Base-by-base conservation (phyloP, 2,797 vertebrate genomes). In the Staurois parvus region DNA sequence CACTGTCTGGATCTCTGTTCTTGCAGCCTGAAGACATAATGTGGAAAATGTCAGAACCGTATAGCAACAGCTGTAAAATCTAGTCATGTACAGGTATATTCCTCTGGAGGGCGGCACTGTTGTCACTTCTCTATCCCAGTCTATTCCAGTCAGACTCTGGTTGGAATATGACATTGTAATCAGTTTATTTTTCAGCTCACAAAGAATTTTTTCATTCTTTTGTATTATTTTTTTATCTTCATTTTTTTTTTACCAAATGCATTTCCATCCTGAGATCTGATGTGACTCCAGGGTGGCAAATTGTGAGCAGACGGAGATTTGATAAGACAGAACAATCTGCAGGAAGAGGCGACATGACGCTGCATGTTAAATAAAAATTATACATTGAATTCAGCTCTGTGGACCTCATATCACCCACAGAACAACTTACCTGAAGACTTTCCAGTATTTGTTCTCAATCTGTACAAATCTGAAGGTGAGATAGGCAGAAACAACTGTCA, bases 181-280 rank as follows among this genome's bases (percentile, higher is more conserved):
- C 76, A 42, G 59, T 37, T 79, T 64, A 67, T 67, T 79, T 52
- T 68, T 37, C 29, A 48, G 76, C 37, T 68, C n/a, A 64, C 62
- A 45, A 48, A 12, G 8, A 68, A 17, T 48, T 3, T 42, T 79
- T 13, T 42, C n/a, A 29, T 79, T 30, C 2, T n/a, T 10, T 9
- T 34, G 13, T 15, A 12, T 37, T 32, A 32, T 32, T 32, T 32
- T 2, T 32, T 37, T 37, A 5, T 37, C 29, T 29, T n/a, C n/a
- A n/a, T n/a, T 4, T 74, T n/a, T 74, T 45, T 21, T 66, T 73
- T 74, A n/a, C 42, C 42, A 42, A 73, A 74, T 74, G 11, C 12
- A 52, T 52, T 52, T 75, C 7, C 42, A 52, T 42, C 11, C 26
- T 28, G 28, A 48, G 40, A 48, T 67, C 26, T 67, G n/a, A 26